Base-by-base conservation (phyloP, 1,140 invertebrate genomes). In the Drosophila truncata region DNA sequence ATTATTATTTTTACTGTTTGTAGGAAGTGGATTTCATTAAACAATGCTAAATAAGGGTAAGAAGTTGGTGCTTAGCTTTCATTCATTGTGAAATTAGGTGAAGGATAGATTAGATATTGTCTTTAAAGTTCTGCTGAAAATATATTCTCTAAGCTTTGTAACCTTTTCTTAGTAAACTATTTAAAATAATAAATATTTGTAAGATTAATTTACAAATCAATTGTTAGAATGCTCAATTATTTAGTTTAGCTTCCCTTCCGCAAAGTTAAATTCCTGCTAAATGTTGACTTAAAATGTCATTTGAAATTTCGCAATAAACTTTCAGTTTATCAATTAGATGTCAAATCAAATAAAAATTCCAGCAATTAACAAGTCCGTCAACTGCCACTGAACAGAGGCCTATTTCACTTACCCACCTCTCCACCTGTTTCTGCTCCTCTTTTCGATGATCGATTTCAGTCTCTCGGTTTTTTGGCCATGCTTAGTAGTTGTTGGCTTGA, bases 271-370 rank as follows among this genome's bases (percentile, higher is more conserved):
- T 58, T 75, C 35, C 46, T 29, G 16, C 10, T 35, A 50, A 50
- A 20, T 31, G 59, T 50, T 54, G 41, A 54, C 49, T 31, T 18
- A 58, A 67, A 67, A 78, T 78, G 64, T 78, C 61, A 60, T 55
- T 55, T 31, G 55, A 54, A 77, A 69, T 77, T 73, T 73, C 65
- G 55, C 65, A 70, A 60, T 42, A 29, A 27, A 70, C 37, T 59
- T 69, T 50, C 54, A 70, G 39, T 73, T 78, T 69, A 69, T 78
- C 74, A 60, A 78, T 78, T 59, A 77, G 39, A 77, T 78, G 74
- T 57, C 55, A 78, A 78, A 78, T 78, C 73, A 78, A 78, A 78
- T 78, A 69, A 52, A 75, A 78, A 61, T 39, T 14, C 9, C 57
- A 77, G 55, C 74, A 78, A 78, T 78, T 78, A 78, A 67, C 73